Evolutionary conservation across 1,140 invertebrate genomes (phyloP).

Genomic region (Thrips palmi): DNA sequence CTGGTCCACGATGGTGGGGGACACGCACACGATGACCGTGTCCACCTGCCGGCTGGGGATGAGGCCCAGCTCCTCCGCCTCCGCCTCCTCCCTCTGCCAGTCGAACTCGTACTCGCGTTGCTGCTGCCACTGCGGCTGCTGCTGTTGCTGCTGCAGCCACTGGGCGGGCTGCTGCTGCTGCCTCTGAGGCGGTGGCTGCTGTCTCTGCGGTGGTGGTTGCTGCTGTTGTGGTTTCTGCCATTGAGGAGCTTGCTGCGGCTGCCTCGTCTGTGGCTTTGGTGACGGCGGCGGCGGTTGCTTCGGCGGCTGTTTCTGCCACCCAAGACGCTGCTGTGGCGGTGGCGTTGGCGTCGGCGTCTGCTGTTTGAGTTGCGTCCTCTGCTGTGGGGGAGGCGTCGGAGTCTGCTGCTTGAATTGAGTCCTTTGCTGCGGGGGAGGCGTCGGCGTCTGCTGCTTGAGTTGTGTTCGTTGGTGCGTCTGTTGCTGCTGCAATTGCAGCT

Average conservation of each 20-base stretch:
- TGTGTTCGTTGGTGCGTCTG: too few relatives aligned
- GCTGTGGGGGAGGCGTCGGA: not conserved
- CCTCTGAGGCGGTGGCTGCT: conserved; percentile 16
- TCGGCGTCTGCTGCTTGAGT: not conserved
- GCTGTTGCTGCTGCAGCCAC: conserved; percentile 14
- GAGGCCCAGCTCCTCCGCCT: not conserved
- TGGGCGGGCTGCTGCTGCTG: conserved; percentile 17
- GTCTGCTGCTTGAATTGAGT: not conserved
- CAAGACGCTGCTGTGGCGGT: too few relatives aligned
- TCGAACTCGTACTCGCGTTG: not conserved
- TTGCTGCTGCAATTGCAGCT: not conserved
- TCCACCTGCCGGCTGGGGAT: too few relatives aligned
- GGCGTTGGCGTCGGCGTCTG: too few relatives aligned
- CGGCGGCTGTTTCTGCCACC: not conserved
- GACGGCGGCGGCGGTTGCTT: not conserved
- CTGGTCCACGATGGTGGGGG: too few relatives aligned
- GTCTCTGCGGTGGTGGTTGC: not conserved
- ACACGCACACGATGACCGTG: too few relatives aligned
- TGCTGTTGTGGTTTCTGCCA: conserved; percentile 7
- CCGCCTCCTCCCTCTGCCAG: not conserved
- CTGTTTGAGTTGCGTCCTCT: too few relatives aligned
- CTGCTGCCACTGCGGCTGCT: not conserved
- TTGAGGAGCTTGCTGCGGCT: conserved; percentile 15
- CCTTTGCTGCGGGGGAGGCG: not conserved
- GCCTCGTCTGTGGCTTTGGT: conserved; percentile 12